Conservation (phyloP, 2,888 invertebrate genomes). For the Tachystola acroxantha region DNA sequence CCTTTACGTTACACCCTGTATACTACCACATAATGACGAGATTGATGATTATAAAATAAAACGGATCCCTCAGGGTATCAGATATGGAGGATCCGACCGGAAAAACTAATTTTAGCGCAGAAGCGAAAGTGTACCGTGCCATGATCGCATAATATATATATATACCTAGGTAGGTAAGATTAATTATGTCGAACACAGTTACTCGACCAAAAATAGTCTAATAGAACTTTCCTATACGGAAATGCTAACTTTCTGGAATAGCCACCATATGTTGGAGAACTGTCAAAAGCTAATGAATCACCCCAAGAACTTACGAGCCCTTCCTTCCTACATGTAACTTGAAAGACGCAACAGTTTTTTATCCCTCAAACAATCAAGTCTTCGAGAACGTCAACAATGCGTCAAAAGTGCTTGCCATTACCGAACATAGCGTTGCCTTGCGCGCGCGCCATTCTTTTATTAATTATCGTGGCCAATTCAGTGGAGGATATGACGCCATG, state of each 20-base stretch:
- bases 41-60: too few species aligned
- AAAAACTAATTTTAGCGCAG: too few species aligned
- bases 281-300: conserved; percentile 18
- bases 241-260: conserved; percentile 8
- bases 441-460: conserved; percentile 71
- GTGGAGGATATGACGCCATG: conserved; percentile 74
- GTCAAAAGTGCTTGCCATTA: conserved; percentile 44
- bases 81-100: too few species aligned
- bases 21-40: too few species aligned
- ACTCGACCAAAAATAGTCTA: too few species aligned
- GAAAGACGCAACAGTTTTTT: conserved; percentile 23
- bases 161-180: too few species aligned
- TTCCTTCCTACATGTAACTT: conserved; percentile 14
- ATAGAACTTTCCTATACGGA: too few species aligned
- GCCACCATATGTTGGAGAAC: conserved; percentile 12
- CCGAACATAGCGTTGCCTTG: conserved; percentile 64
- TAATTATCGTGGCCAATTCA: conserved; percentile 70
- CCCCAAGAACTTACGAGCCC: conserved; percentile 4
- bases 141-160: too few species aligned
- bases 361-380: conserved; percentile 22
- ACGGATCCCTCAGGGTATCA: too few species aligned
- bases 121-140: too few species aligned
- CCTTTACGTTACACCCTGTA: too few species aligned
- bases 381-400: conserved; percentile 49
- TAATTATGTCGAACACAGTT: too few species aligned